Evolutionary conservation across 2,888 invertebrate species (phyloP), one percentile per base, ranked within the genome.

Genomic region (Heliconius hortense): DNA sequence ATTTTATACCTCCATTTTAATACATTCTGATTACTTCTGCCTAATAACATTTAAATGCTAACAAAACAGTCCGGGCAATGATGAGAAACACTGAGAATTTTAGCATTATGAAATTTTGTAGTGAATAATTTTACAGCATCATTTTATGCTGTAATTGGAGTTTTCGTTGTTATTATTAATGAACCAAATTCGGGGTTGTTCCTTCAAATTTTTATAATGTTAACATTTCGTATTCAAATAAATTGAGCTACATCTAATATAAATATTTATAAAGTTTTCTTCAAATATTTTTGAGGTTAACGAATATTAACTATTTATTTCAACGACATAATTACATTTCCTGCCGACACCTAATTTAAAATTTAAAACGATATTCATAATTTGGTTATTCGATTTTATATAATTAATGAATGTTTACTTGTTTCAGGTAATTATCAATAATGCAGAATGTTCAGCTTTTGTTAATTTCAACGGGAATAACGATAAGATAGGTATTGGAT

Each of bases 351-450:
- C 43, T 0, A 15, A 43, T 43, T 43, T 43, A 5, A 43, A 43
- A 43, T 15, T 43, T 43, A 43, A 43, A 43, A 43, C 15, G 43
- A 15, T 43, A 15, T 43, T 4, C 43, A 15, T 43, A 43, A 43
- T 43, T 43, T 1, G 1, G 43, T 43, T 43, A 43, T 43, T 18
- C 15, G 18, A 43, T 48, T 48, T 48, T 48, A 48, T 48, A 48
- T 1, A 43, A 56, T 60, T 15, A 26, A 13, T 26, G 0, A 60
- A 26, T 60, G 15, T 64, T 64, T 39, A n/a, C 13, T 66, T 66
- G 39, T 66, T 66, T 66, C 39, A 24, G 39, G 66, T 66, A 66
- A 66, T 66, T 66, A 66, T 66, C 2, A 64, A 13, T 4, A n/a
- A 39, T n/a, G n/a, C 64, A 39, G 64, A 39, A 64, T 15, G 13